Evolutionary conservation across 2,797 vertebrate species (phyloP), one percentile per base, ranked within the genome.

Genomic region (Buceros bicornis): DNA sequence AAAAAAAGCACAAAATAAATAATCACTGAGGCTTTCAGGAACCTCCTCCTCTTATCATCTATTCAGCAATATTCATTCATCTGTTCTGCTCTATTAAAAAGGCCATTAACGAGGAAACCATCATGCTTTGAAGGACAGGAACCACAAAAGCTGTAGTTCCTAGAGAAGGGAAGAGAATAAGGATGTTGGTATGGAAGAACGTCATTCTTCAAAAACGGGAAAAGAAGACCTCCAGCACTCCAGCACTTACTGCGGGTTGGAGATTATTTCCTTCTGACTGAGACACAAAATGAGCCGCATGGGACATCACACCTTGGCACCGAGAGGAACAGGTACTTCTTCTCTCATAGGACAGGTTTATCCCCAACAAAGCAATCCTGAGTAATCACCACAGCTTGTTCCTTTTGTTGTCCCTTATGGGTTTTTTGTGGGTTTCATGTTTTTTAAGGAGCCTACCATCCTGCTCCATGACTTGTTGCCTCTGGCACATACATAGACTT

Each of bases 401-500:
- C 73, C 51, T 43, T 71, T 54, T 58, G 31, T 12, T 60, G 56
- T 53, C 48, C 18, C n/a, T 54, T 50, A 45, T 1, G 9, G 5
- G 1, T 45, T 76, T 93, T 66, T 73, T 67, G 14, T 33, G 16
- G 22, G 5, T 11, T 69, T 48, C 82, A 31, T 45, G 31, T 1
- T 4, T 82, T 78, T 43, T 40, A 77, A 81, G 65, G 61, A 67
- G 18, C 35, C 35, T 45, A 25, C 33, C 6, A 1, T 35, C 69
- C 77, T 50, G 48, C 14, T 61, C 53, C 0, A 0, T 5, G 33
- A 72, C 90, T 80, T 79, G 53, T 82, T 93, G 64, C 81, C 85
- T 80, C 73, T 93, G 74, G 89, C 69, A 85, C 33, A 65, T 57
- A 81, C 26, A 82, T 64, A 88, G 56, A 89, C 92, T 93, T 87